Conservation (phyloP, 30 jellyfish, hydroid and myxozoan genomes). For the Catostylus mosaicus region DNA sequence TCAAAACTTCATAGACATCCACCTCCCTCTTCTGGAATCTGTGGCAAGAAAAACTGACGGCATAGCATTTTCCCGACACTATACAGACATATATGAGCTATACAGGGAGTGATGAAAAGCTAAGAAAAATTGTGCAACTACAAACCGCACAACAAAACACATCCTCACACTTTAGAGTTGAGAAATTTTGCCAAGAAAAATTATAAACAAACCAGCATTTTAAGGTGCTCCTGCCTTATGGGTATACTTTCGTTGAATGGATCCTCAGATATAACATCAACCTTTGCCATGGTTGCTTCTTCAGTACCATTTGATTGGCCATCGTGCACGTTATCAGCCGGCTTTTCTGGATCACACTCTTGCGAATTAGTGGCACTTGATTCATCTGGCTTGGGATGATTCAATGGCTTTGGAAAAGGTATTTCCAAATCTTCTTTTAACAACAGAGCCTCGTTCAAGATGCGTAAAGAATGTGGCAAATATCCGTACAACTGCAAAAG, state of each 20-base stretch:
- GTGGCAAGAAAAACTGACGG: no score
- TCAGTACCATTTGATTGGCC: neutral
- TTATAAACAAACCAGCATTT: slow-evolving; percentile 4
- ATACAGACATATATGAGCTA: no score
- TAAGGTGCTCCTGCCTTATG: slow-evolving; percentile 7
- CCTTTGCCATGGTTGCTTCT: neutral
- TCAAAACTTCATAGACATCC: no score
- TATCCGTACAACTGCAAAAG: slow-evolving; percentile 30
- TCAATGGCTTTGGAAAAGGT: slow-evolving; percentile 42
- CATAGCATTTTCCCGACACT: no score
- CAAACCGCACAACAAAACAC: no score
- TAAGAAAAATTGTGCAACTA: no score
- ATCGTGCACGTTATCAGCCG: neutral
- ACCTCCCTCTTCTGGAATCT: no score
- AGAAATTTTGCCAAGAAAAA: no score
- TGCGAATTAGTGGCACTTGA: neutral
- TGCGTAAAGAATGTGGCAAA: slow-evolving; percentile 36
- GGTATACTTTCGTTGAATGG: slow-evolving; percentile 1
- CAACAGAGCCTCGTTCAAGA: slow-evolving; percentile 15
- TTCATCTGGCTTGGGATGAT: neutral
- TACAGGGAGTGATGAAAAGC: no score
- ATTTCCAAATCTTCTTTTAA: slow-evolving; percentile 32
- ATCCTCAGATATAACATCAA: neutral
- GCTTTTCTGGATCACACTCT: neutral
- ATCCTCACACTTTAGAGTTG: no score